These are phyloP conservation scores for Neomicropteryx cornuta DNA, from an alignment of 1,140 invertebrate genomes.

Conservation along the genomic window DNA sequence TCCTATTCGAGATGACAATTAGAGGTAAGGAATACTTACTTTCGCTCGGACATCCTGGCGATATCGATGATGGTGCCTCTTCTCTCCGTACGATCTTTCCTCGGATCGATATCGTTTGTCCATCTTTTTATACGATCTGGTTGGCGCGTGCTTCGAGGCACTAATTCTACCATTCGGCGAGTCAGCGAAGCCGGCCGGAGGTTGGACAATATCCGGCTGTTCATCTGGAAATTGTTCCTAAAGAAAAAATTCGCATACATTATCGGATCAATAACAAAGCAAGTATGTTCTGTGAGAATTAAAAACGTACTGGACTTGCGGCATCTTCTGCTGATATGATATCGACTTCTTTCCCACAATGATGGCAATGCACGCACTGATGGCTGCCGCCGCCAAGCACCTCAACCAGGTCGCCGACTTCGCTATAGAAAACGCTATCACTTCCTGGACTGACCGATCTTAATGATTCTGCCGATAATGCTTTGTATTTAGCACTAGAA, in stretches of 20 bases:
- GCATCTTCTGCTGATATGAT: slow-evolving; percentile 38
- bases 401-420: slow-evolving; percentile 45
- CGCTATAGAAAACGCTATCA: slow-evolving; percentile 80
- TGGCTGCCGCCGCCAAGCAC: slow-evolving; percentile 20
- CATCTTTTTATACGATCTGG: slow-evolving; percentile 64
- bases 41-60: slow-evolving; percentile 62
- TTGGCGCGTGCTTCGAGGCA: slow-evolving; percentile 28
- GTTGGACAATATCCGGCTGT: slow-evolving; percentile 67
- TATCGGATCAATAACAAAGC: slow-evolving; percentile 16
- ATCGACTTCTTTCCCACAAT: slow-evolving; percentile 68
- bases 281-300: slow-evolving; percentile 7
- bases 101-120: slow-evolving; percentile 75
- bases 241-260: too few species aligned
- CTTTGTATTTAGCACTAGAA: too few species aligned
- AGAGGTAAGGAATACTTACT: slow-evolving; percentile 30
- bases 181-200: slow-evolving; percentile 77
- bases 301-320: slow-evolving; percentile 26
- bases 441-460: slow-evolving; percentile 76
- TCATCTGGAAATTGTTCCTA: slow-evolving; percentile 41
- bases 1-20: too few species aligned
- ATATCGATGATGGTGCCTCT: slow-evolving; percentile 50
- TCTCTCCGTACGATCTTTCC: slow-evolving; percentile 49
- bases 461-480: slow-evolving; percentile 73
- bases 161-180: slow-evolving; percentile 52
- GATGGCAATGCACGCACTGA: slow-evolving; percentile 53